These are phyloP conservation scores for Nasonia longicornis DNA, from an alignment of 1,140 invertebrate species.

Conservation along the genomic window DNA sequence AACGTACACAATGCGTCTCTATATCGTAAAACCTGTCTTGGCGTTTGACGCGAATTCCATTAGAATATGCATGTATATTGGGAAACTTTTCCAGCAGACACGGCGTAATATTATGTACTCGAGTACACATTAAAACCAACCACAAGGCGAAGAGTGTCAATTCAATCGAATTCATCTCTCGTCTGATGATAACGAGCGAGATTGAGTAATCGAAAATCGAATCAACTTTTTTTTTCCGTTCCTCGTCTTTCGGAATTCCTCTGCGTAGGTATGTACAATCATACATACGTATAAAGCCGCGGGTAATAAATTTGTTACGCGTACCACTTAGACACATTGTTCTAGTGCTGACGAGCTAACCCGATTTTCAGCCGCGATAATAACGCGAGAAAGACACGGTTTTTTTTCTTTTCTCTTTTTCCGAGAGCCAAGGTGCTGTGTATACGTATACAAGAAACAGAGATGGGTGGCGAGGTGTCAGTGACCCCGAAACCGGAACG, in stretches of 20 bases:
- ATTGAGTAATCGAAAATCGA: neutral
- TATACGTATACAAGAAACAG: neutral
- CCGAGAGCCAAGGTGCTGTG: neutral
- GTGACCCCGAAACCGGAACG: neutral
- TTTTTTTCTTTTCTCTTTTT: neutral
- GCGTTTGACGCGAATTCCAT: too few species aligned
- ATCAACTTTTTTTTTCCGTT: neutral
- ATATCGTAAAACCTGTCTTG: too few species aligned
- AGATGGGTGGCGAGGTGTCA: constrained; percentile 7
- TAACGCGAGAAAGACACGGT: neutral
- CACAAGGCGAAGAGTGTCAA: too few species aligned
- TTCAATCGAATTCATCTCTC: too few species aligned
- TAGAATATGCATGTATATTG: too few species aligned
- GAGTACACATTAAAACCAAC: too few species aligned
- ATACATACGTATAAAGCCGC: neutral
- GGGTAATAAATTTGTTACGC: constrained; percentile 39
- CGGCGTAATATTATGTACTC: too few species aligned
- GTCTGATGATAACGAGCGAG: neutral
- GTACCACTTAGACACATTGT: constrained; percentile 29
- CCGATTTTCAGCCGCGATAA: constrained; percentile 34
- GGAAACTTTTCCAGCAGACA: too few species aligned
- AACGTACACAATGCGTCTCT: too few species aligned
- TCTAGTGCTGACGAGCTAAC: neutral
- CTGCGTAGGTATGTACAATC: neutral
- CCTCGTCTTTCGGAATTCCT: constrained; percentile 28